Base-by-base conservation (phyloP, 2,797 vertebrate species). In the Emydoidea blandingii region DNA sequence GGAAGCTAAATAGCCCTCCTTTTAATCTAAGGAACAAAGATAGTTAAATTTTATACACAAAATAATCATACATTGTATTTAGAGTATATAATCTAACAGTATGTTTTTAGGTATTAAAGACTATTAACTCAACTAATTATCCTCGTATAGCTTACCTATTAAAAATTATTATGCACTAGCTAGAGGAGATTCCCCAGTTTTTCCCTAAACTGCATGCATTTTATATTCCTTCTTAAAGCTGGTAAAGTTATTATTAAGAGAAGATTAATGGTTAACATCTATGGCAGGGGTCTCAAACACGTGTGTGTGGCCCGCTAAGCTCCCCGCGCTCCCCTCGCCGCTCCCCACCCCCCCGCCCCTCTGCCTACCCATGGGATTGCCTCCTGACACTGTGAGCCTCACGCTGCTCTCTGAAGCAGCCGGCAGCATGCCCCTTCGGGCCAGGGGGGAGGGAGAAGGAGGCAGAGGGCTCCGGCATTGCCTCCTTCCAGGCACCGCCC, bases 21-120 rank as follows among this genome's bases (percentile, higher is more conserved):
- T 41, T 81, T 56, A 54, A 85, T 83, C 8, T 82, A 80, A 4
- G 1, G 2, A 2, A 23, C 83, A 91, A 10, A 23, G 53, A 3
- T 59, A 1, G 1, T 62, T 76, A 53, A 72, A 21, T 41, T 2
- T 78, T 56, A 59, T 6, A 49, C 5, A 56, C 4, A 4, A 82
- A 79, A 4, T 16, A 85, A 68, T 34, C 56, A 15, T 81, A 2
- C 2, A 74, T 41, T 74, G 5, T 79, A 21, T 10, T 74, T 25
- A 44, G 1, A 81, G 1, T 57, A 56, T 41, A 56, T 16, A 44
- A 29, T 91, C 93, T 57, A 37, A 53, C 29, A 3, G 6, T 56
- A 52, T 9, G 53, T 65, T 88, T 88, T 79, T 85, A 56, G 7
- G 49, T 57, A 90, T 88, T 81, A 90, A 34, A 34, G 72, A 47